Conservation (phyloP, 2,113 vertebrate genomes). For the Pseudorasbora parva region DNA sequence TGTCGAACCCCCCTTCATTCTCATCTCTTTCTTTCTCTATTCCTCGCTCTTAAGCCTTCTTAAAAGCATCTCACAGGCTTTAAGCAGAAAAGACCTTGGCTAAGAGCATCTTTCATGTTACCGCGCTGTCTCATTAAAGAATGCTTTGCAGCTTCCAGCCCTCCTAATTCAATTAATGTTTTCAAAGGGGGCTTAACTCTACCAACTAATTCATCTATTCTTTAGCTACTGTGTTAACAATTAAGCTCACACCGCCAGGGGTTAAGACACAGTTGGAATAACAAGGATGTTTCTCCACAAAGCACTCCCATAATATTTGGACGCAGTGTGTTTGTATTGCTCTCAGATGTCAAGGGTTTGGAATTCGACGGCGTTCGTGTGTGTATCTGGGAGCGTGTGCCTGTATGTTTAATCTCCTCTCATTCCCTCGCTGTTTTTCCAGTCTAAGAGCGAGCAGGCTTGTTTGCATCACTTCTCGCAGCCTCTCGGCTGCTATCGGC, state of each 20-base stretch:
- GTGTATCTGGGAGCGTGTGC: conserved; percentile 14
- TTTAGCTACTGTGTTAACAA: conserved; percentile 43
- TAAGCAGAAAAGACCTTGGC: conserved; percentile 39
- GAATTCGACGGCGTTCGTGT: conserved; percentile 19
- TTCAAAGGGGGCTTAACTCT: conserved; percentile 49
- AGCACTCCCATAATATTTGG: conserved; percentile 39
- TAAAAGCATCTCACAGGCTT: conserved; percentile 47
- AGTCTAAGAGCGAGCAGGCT: conserved; percentile 5
- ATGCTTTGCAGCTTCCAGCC: conserved; percentile 44
- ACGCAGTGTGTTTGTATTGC: conserved; percentile 46
- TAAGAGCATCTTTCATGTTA: conserved; percentile 55
- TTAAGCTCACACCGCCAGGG: conserved; percentile 37
- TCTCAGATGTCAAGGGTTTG: conserved; percentile 42
- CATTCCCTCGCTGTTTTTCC: conserved; percentile 49
- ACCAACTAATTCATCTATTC: conserved; percentile 34
- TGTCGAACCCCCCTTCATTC: not conserved
- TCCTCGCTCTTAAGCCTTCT: conserved; percentile 39
- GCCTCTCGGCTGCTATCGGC: conserved; percentile 55
- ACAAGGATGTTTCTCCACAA: conserved; percentile 12
- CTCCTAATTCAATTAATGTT: conserved; percentile 61
- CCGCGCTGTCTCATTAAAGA: conserved; percentile 51
- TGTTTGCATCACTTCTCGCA: conserved; percentile 59
- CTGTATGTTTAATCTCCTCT: conserved; percentile 38
- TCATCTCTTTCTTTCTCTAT: not conserved
- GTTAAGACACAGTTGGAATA: conserved; percentile 41